A percentile compares a stretch with the other conserved stretches of the same genome.
These are phyloP conservation scores for Megathymus violae DNA, from an alignment of 1,140 invertebrate genomes.

Conservation along the genomic window DNA sequence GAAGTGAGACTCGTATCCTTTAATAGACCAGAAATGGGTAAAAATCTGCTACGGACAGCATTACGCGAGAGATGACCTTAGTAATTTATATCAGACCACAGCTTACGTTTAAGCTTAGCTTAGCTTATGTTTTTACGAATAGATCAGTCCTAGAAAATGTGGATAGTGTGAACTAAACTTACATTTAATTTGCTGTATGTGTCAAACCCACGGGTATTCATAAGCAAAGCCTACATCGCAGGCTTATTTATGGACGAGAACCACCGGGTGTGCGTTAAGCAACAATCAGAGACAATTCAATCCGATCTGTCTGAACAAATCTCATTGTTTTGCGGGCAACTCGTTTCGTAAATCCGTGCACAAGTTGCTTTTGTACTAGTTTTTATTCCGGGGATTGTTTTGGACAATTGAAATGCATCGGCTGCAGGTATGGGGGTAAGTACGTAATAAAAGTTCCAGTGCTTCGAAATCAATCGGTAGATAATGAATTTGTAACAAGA, in stretches of 20 bases:
- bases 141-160: too few relatives aligned
- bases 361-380: not conserved
- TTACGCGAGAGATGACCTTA: too few relatives aligned
- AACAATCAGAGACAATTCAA: not conserved
- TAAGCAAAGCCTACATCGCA: not conserved
- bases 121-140: too few relatives aligned
- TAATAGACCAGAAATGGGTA: too few relatives aligned
- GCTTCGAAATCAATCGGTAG: too few relatives aligned
- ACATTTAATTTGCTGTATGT: not conserved
- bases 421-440: not conserved
- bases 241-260: not conserved
- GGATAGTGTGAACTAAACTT: not conserved
- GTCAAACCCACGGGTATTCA: not conserved
- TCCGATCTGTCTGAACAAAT: conserved; percentile 2
- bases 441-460: not conserved
- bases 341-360: conserved; percentile 5
- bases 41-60: too few relatives aligned
- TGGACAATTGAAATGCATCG: not conserved
- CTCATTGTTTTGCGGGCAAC: not conserved
- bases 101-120: too few relatives aligned
- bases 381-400: not conserved
- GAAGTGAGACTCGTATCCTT: too few relatives aligned
- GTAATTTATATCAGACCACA: too few relatives aligned
- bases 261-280: not conserved
- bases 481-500: too few relatives aligned